Evolutionary conservation across 2,113 vertebrate species (phyloP).

Genomic region (Syngnathoides biaculeatus): DNA sequence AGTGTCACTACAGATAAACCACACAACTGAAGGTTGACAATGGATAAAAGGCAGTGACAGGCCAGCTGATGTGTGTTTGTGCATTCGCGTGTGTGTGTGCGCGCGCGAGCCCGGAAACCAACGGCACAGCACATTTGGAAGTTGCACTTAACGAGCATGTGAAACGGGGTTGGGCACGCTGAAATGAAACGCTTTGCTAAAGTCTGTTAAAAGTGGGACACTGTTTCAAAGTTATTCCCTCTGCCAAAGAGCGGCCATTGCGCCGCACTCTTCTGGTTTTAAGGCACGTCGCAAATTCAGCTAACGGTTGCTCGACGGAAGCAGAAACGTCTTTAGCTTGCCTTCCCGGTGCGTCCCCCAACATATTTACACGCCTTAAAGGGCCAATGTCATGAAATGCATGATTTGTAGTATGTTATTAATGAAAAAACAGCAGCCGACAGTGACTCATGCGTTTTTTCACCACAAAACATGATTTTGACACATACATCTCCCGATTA

Average conservation of each 20-base stretch:
- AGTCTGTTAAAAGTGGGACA: constrained; percentile 64
- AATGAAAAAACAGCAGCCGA: too few species aligned
- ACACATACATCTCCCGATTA: too few species aligned
- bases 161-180: constrained; percentile 63
- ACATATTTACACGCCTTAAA: neutral
- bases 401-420: too few species aligned
- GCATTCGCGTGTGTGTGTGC: constrained; percentile 30
- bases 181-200: constrained; percentile 64
- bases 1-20: constrained; percentile 74
- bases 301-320: constrained; percentile 9
- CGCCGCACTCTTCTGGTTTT: constrained; percentile 18
- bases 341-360: neutral
- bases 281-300: constrained; percentile 22
- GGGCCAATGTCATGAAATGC: too few species aligned
- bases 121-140: constrained; percentile 63
- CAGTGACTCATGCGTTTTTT: too few species aligned
- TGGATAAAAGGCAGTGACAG: constrained; percentile 71
- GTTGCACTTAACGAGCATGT: constrained; percentile 57
- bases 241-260: constrained; percentile 44
- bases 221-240: constrained; percentile 60
- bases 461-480: too few species aligned
- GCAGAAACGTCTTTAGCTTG: constrained; percentile 6
- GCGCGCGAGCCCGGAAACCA: constrained; percentile 59
- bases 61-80: constrained; percentile 56
- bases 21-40: constrained; percentile 69